phyloP scores from a whole-genome alignment of 2,797 vertebrate species.

The Poeciliopsis paucimaculata region DNA sequence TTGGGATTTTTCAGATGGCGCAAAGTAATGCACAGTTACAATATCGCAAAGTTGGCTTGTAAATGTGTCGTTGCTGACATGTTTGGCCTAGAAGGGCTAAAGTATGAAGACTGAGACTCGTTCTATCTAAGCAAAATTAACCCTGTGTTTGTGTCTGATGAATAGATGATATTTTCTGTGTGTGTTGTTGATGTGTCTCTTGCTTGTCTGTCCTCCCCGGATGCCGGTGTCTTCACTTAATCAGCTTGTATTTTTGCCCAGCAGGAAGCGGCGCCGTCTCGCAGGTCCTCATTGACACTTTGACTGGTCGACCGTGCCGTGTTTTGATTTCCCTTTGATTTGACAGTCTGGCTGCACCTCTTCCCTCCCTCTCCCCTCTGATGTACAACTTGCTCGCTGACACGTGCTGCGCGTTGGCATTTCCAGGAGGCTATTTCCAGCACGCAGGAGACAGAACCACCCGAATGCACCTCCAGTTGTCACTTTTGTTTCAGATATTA shows the following conservation, averaged over 20 bases:
- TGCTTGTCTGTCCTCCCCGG: slow-evolving; percentile 31
- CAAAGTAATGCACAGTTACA: no score
- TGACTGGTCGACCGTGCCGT: slow-evolving; percentile 57
- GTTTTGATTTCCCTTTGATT: slow-evolving; percentile 71
- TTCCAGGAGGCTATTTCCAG: slow-evolving; percentile 51
- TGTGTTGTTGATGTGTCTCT: slow-evolving; percentile 22
- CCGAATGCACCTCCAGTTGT: slow-evolving; percentile 45
- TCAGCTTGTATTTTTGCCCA: slow-evolving; percentile 44
- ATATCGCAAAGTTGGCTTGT: no score
- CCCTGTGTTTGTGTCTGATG: background rate
- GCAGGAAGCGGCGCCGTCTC: slow-evolving; percentile 46
- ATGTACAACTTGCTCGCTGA: slow-evolving; percentile 53
- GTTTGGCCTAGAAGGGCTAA: no score
- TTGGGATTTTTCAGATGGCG: no score
- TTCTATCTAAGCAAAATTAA: no score
- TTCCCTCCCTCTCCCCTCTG: background rate
- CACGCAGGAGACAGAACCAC: slow-evolving; percentile 28
- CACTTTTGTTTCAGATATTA: slow-evolving; percentile 50
- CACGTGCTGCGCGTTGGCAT: slow-evolving; percentile 40
- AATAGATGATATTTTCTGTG: slow-evolving; percentile 25
- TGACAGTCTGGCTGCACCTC: slow-evolving; percentile 49
- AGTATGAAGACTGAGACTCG: no score
- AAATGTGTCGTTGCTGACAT: no score
- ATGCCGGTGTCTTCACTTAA: slow-evolving; percentile 33
- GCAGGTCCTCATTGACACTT: slow-evolving; percentile 56